Evolutionary conservation across 2,113 vertebrate species (phyloP).

Genomic region (chimpanzee (Pan troglodytes)): NHGRI_mPanTro3-v2.1_pri NC_072414.2:49594001-49594500

Average conservation of each 20-base stretch:
- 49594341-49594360: not conserved
- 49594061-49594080: not conserved
- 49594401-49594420: not conserved
- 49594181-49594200: not conserved
- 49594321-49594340: not conserved
- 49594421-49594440: not conserved
- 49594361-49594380: not conserved
- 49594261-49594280: not conserved
- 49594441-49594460: not conserved
- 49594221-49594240: not conserved
- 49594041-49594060: not conserved
- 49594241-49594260: not conserved
- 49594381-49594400: not conserved
- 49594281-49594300: not conserved
- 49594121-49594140: not conserved
- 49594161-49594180: not conserved
- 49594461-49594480: not conserved
- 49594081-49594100: not conserved
- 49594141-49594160: not conserved
- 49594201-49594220: not conserved
- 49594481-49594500: no score
- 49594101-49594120: not conserved
- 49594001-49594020: not conserved
- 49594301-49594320: not conserved
- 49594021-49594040: not conserved